Evolutionary conservation across 2,113 vertebrate species (phyloP).

Genomic region (Ageneiosus marmoratus): DNA sequence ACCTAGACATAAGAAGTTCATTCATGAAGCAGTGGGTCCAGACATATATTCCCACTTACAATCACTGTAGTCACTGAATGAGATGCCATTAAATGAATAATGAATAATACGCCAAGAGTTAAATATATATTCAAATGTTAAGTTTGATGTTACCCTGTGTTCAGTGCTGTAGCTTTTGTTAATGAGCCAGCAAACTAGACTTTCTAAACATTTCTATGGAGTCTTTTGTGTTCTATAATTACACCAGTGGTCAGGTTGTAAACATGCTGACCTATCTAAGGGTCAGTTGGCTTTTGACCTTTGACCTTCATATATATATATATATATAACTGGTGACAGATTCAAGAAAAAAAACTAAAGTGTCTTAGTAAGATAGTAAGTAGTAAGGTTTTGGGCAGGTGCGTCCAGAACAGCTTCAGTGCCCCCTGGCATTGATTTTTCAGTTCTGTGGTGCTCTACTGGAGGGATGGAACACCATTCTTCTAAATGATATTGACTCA

Average conservation of each 20-base stretch:
- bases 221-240: constrained; percentile 5
- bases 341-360: too few relatives aligned
- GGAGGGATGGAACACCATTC: too few relatives aligned
- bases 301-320: not conserved
- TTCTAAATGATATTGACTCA: too few relatives aligned
- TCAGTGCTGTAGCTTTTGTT: not conserved
- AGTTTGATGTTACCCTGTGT: not conserved
- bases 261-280: not conserved
- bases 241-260: not conserved
- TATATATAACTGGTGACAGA: not conserved
- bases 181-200: not conserved
- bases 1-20: constrained; percentile 27
- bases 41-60: not conserved
- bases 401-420: too few relatives aligned
- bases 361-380: too few relatives aligned
- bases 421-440: too few relatives aligned
- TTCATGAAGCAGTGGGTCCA: constrained; percentile 15
- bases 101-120: not conserved
- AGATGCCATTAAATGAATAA: not conserved
- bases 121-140: not conserved
- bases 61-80: not conserved
- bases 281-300: constrained; percentile 21
- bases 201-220: not conserved
- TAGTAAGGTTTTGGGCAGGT: too few relatives aligned
- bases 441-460: too few relatives aligned